A percentile compares a stretch with the other conserved stretches of the same genome.
Evolutionary conservation across 2,797 vertebrate genomes (phyloP).

Genomic region (Parauchenoglanis ngamensis): DNA sequence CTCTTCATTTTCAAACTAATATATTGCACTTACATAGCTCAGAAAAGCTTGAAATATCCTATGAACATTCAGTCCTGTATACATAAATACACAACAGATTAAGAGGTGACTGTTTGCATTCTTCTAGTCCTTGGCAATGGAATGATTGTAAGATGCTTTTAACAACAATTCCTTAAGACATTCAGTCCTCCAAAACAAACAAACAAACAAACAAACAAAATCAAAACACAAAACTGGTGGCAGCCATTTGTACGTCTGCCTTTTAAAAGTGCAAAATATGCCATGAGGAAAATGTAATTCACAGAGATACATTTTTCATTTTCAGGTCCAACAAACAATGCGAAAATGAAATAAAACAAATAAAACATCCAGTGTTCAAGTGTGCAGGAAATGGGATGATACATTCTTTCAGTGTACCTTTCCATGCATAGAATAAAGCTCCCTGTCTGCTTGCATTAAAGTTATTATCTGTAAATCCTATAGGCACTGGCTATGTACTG

Average conservation of each 20-base stretch:
- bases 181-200: constrained; percentile 34
- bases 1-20: neutral
- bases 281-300: constrained; percentile 21
- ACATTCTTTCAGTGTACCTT: constrained; percentile 34
- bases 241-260: constrained; percentile 23
- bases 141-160: constrained; percentile 31
- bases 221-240: constrained; percentile 26
- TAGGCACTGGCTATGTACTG: constrained; percentile 47
- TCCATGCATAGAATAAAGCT: constrained; percentile 48
- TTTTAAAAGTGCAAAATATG: constrained; percentile 43
- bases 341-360: constrained; percentile 31
- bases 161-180: constrained; percentile 38
- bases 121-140: constrained; percentile 28
- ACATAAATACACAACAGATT: constrained; percentile 18
- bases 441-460: constrained; percentile 38
- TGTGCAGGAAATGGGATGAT: constrained; percentile 39
- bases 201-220: constrained; percentile 26
- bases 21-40: constrained; percentile 8
- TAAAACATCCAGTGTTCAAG: constrained; percentile 32
- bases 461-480: constrained; percentile 27
- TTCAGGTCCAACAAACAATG: constrained; percentile 25
- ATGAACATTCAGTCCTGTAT: constrained; percentile 19
- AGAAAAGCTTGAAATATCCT: neutral
- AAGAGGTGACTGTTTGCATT: constrained; percentile 31
- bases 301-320: constrained; percentile 37